Conservation (phyloP, 2,888 invertebrate genomes). For the Eupeodes latifasciatus region DNA sequence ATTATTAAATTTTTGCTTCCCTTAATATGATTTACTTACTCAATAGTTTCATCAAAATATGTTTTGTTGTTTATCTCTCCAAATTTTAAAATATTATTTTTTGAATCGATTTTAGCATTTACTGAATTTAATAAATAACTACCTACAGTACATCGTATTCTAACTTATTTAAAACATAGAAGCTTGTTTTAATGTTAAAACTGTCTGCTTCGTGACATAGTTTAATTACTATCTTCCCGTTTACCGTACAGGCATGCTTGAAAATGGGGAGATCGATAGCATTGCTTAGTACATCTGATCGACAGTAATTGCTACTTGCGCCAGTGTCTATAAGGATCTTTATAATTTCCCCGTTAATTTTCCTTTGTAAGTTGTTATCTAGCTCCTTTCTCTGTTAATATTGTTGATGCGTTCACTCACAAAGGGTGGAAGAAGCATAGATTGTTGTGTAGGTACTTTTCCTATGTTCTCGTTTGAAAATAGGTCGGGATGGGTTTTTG, state of each 20-base stretch:
- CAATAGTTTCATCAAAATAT: constrained; percentile 15
- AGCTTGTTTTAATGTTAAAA: no score
- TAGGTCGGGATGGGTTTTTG: not conserved
- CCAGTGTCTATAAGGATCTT: not conserved
- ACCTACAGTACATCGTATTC: no score
- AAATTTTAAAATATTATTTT: not conserved
- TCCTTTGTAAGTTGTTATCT: not conserved
- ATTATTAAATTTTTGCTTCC: no score
- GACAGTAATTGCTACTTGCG: not conserved
- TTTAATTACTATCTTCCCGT: no score
- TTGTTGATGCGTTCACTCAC: not conserved
- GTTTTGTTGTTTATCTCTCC: not conserved
- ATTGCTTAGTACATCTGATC: no score
- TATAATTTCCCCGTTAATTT: constrained; percentile 1
- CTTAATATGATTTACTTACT: no score
- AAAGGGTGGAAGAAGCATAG: not conserved
- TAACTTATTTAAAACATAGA: no score
- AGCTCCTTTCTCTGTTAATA: not conserved
- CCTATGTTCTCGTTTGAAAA: not conserved
- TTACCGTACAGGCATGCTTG: no score
- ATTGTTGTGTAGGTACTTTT: not conserved
- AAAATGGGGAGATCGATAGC: no score
- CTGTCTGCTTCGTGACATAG: no score
- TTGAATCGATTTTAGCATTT: not conserved
- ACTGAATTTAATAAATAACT: no score